These are phyloP conservation scores for Dryadula phaetusa DNA, from an alignment of 2,888 invertebrate species.

Conservation along the genomic window DNA sequence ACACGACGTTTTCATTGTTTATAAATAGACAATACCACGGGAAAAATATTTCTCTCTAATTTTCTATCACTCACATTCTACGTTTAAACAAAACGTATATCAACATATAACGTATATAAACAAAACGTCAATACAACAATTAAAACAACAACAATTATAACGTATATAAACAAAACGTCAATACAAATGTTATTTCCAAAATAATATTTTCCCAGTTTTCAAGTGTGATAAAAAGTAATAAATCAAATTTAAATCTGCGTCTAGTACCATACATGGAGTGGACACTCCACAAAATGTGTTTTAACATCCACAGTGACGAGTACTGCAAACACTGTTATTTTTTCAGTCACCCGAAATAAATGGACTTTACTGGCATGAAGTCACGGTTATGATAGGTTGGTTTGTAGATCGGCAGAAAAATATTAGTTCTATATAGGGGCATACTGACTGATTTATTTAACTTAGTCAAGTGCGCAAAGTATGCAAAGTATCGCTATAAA, in stretches of 20 bases:
- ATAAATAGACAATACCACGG: too few relatives aligned
- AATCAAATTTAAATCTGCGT: background rate
- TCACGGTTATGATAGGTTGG: constrained; percentile 20
- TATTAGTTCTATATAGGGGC: background rate
- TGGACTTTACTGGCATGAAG: constrained; percentile 10
- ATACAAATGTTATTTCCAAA: background rate
- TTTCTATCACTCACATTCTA: too few relatives aligned
- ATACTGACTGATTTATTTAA: background rate
- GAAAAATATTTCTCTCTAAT: too few relatives aligned
- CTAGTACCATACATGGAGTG: background rate
- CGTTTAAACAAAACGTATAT: too few relatives aligned
- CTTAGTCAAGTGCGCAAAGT: too few relatives aligned
- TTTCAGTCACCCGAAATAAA: constrained; percentile 7
- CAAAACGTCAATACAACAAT: too few relatives aligned
- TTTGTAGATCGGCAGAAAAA: constrained; percentile 5
- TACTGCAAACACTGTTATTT: constrained; percentile 18
- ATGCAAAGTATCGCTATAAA: too few relatives aligned
- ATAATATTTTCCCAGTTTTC: background rate
- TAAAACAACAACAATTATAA: too few relatives aligned
- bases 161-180: background rate
- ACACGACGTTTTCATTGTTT: too few relatives aligned
- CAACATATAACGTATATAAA: too few relatives aligned
- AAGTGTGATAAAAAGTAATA: background rate
- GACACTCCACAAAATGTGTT: constrained; percentile 16
- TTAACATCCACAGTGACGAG: constrained; percentile 10